A percentile compares a stretch with the other conserved stretches of the same genome.
Conservation (phyloP, 2,113 vertebrate genomes). For the Gasterosteus nipponicus region DNA sequence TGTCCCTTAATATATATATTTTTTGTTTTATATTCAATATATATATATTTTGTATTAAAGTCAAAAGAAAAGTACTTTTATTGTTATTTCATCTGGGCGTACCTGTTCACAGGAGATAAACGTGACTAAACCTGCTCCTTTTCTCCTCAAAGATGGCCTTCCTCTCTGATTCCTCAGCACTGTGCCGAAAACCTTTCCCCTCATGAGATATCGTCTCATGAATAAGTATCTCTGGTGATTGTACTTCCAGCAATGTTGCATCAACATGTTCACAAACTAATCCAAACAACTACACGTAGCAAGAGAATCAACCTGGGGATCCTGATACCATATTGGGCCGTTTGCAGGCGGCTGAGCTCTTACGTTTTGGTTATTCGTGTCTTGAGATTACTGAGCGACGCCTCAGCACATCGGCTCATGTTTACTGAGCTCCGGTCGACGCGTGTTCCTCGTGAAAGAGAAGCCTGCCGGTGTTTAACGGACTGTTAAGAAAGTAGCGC, state of each 20-base stretch:
- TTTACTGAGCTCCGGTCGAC: slow-evolving; percentile 17
- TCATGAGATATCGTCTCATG: background rate
- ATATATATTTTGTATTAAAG: slow-evolving; percentile 81
- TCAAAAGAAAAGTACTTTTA: slow-evolving; percentile 72
- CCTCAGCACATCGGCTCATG: slow-evolving; percentile 23
- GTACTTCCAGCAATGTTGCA: slow-evolving; percentile 13
- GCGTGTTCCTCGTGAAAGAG: background rate
- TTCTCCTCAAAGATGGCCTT: slow-evolving; percentile 75
- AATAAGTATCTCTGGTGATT: slow-evolving; percentile 18
- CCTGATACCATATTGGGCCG: slow-evolving; percentile 13
- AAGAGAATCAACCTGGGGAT: slow-evolving; percentile 20
- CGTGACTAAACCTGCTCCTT: slow-evolving; percentile 62
- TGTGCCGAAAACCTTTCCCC: slow-evolving; percentile 71
- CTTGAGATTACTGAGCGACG: slow-evolving; percentile 21
- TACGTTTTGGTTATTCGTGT: slow-evolving; percentile 21
- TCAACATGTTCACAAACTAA: slow-evolving; percentile 10
- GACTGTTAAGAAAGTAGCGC: background rate
- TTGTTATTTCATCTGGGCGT: slow-evolving; percentile 76
- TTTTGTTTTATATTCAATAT: slow-evolving; percentile 79
- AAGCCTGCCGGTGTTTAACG: background rate
- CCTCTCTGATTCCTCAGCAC: slow-evolving; percentile 73
- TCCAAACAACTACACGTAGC: slow-evolving; percentile 41
- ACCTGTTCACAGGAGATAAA: slow-evolving; percentile 70
- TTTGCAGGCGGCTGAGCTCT: slow-evolving; percentile 43
- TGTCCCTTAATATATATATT: slow-evolving; percentile 78